Conservation (phyloP, 2,113 vertebrate genomes). For the Anoplopoma fimbria region DNA sequence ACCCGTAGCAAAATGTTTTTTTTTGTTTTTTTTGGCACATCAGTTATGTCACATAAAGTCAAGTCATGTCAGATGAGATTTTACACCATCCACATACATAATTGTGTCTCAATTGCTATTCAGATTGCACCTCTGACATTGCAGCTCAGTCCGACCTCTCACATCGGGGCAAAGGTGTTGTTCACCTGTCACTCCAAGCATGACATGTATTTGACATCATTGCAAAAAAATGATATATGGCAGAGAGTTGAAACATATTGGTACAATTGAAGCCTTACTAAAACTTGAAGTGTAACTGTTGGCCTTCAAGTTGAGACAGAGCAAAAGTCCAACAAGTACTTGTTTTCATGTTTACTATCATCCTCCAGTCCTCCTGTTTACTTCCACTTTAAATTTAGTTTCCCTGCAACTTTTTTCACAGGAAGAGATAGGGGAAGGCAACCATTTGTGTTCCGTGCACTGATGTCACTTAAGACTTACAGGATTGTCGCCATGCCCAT, state of each 20-base stretch:
- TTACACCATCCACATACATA: neutral
- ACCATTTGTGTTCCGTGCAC: neutral
- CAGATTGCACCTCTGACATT: neutral
- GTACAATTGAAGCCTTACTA: neutral
- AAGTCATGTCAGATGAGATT: neutral
- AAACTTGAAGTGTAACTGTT: neutral
- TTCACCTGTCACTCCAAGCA: neutral
- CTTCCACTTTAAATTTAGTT: neutral
- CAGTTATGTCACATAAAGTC: constrained; percentile 1
- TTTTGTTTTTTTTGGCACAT: neutral
- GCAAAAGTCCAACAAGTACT: neutral
- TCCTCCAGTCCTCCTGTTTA: constrained; percentile 3
- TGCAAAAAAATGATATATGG: neutral
- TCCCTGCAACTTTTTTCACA: neutral
- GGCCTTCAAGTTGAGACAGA: neutral
- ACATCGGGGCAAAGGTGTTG: neutral
- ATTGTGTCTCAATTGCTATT: neutral
- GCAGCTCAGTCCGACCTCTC: constrained; percentile 5
- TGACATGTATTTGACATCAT: neutral
- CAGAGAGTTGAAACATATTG: neutral
- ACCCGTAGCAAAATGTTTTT: neutral
- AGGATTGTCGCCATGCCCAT: neutral
- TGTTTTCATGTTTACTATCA: neutral
- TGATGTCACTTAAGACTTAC: constrained; percentile 9
- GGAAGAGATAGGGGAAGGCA: neutral